phyloP scores from a whole-genome alignment of 2,797 vertebrate species.

The Erethizon dorsatum region DNA sequence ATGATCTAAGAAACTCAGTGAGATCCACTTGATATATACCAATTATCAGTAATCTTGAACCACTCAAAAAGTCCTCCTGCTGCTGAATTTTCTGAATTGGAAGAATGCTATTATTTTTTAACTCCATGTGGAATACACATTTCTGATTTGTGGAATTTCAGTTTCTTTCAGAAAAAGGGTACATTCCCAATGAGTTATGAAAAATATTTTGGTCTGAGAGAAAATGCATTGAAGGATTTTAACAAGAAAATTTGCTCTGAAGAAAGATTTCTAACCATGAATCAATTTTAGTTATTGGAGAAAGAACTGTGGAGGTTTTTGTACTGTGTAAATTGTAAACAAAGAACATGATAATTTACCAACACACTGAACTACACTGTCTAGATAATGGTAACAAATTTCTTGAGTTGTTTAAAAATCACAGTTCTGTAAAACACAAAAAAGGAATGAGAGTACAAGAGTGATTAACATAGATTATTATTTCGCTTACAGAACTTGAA shows the following conservation, averaged over 20 bases:
- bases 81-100: constrained; percentile 27
- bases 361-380: background rate
- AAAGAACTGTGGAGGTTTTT: constrained; percentile 28
- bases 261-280: background rate
- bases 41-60: background rate
- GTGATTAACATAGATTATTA: background rate
- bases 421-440: background rate
- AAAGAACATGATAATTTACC: background rate
- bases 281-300: background rate
- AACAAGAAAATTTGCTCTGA: background rate
- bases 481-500: background rate
- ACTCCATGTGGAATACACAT: constrained; percentile 28
- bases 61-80: background rate
- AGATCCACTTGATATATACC: background rate
- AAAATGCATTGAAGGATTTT: background rate
- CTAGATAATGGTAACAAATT: background rate
- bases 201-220: background rate
- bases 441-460: background rate
- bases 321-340: constrained; percentile 7
- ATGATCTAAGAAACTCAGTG: background rate
- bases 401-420: background rate
- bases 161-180: constrained; percentile 33
- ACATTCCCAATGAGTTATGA: constrained; percentile 10
- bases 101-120: constrained; percentile 1
- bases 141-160: background rate